Percentiles rank a stretch among this genome's conserved stretches.
Evolutionary conservation across 2,888 invertebrate genomes (phyloP).

Genomic region (Gisinianus flammeolus): DNA sequence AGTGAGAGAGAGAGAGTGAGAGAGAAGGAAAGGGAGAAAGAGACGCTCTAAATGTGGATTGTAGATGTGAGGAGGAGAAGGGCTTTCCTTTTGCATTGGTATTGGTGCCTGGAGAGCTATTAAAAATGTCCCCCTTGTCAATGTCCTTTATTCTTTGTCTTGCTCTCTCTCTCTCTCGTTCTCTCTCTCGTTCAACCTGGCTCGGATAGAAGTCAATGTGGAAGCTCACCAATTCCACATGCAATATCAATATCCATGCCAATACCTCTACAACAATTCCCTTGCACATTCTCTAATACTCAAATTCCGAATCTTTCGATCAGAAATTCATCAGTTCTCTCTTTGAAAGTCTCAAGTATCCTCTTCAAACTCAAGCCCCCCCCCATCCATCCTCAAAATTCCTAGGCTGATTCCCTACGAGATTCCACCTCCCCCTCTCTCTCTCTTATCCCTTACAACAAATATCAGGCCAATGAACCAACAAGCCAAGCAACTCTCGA

Average conservation of each 20-base stretch:
- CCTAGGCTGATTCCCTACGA: too few species aligned
- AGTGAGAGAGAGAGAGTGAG: constrained; percentile 1
- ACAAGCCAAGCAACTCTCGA: too few species aligned
- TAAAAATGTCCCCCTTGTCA: constrained; percentile 49
- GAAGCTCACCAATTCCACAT: too few species aligned
- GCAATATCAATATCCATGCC: too few species aligned
- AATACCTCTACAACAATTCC: too few species aligned
- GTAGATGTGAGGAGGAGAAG: constrained; percentile 35
- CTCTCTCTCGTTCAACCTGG: too few species aligned
- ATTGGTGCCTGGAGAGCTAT: constrained; percentile 59
- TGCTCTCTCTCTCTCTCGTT: background rate
- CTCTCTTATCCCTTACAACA: too few species aligned
- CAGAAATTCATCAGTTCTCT: constrained; percentile 48
- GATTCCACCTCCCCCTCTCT: too few species aligned
- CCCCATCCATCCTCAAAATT: too few species aligned
- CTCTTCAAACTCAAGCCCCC: background rate
- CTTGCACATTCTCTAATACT: too few species aligned
- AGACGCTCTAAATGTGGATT: constrained; percentile 38
- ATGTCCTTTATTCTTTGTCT: constrained; percentile 24
- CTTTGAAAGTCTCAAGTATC: background rate
- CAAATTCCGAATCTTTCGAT: constrained; percentile 38
- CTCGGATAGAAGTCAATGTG: too few species aligned
- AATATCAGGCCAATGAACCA: too few species aligned
- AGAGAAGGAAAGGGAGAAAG: background rate
- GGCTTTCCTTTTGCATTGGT: constrained; percentile 50